These are phyloP conservation scores for Ondatra zibethicus DNA, from an alignment of 2,113 vertebrate species.

Conservation along the genomic window DNA sequence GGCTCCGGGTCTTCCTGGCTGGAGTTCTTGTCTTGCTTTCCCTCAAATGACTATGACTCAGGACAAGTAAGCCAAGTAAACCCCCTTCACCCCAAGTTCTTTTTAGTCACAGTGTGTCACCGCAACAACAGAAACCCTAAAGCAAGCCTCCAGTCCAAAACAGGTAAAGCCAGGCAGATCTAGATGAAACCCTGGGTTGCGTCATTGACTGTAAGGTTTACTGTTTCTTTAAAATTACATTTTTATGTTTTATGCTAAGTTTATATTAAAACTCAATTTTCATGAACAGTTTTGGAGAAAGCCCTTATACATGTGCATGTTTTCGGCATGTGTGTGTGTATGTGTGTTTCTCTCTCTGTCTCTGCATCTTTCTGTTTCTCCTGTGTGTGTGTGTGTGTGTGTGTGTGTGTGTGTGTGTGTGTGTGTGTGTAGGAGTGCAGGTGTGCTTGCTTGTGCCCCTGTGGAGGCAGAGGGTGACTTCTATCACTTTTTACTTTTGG, in stretches of 20 bases:
- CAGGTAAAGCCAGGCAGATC: background rate
- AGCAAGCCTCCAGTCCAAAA: background rate
- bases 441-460: too few relatives aligned
- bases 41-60: background rate
- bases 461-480: too few relatives aligned
- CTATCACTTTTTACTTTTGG: too few relatives aligned
- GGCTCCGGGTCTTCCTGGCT: background rate
- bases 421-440: too few relatives aligned
- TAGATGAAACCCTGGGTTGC: background rate
- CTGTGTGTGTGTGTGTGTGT: too few relatives aligned
- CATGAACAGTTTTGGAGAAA: too few relatives aligned
- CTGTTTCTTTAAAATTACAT: background rate
- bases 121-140: background rate
- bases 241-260: too few relatives aligned
- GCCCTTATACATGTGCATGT: too few relatives aligned
- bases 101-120: background rate
- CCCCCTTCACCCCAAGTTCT: background rate
- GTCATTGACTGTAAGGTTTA: fast-evolving
- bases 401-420: too few relatives aligned
- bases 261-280: too few relatives aligned
- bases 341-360: fast-evolving
- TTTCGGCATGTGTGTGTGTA: too few relatives aligned
- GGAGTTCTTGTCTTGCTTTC: background rate
- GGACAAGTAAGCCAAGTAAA: background rate
- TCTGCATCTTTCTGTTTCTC: too few relatives aligned